Conservation (phyloP, 2,113 vertebrate genomes). For the Seriola aureovittata region DNA sequence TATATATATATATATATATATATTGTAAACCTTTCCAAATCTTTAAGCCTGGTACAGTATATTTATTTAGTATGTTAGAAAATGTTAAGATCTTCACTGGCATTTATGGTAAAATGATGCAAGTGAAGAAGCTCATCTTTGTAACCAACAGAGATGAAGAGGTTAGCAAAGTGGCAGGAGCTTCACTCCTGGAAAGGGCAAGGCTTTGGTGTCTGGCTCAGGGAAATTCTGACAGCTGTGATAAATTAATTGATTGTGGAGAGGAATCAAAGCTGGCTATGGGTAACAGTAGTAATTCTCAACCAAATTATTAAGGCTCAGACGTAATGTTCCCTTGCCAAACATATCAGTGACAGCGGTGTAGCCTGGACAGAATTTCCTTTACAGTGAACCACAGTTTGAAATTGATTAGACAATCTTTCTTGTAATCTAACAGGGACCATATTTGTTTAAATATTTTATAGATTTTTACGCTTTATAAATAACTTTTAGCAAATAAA, state of each 20-base stretch:
- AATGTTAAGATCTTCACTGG: not conserved
- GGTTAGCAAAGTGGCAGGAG: not conserved
- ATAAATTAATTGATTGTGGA: not conserved
- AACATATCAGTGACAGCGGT: not conserved
- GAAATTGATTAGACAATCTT: too few species aligned
- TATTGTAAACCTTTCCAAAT: too few species aligned
- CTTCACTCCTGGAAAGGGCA: not conserved
- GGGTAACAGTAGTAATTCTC: not conserved
- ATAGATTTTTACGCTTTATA: too few species aligned
- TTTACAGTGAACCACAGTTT: too few species aligned
- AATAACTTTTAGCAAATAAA: too few species aligned
- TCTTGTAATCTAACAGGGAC: too few species aligned
- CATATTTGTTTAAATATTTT: too few species aligned
- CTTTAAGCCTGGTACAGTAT: not conserved
- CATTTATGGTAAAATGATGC: not conserved
- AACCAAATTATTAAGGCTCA: not conserved
- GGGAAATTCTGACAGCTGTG: not conserved
- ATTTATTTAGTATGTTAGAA: not conserved
- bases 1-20: too few species aligned
- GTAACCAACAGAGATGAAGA: not conserved
- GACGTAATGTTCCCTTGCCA: not conserved
- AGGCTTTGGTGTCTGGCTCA: not conserved
- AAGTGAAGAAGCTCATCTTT: not conserved
- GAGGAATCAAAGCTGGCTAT: not conserved
- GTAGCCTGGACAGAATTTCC: too few species aligned